Evolutionary conservation across 2,113 vertebrate species (phyloP), one percentile per base, ranked within the genome.

Genomic region (Rhea americana): DNA sequence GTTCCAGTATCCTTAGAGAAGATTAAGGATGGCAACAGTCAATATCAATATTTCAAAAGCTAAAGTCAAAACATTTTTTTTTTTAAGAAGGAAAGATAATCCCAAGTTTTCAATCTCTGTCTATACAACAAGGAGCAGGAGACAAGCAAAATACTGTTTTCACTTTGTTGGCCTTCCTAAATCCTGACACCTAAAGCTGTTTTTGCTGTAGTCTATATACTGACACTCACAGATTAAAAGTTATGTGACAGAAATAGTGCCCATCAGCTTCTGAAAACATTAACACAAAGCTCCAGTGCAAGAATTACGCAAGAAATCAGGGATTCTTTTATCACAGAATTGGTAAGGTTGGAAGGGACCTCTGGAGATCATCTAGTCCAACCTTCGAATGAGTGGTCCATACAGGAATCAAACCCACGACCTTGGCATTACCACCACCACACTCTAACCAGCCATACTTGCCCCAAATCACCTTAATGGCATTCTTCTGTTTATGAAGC

Each of bases 211-310:
- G 39, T 39, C 39, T 53, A 25, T 32, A 84, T 50, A 21, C 41
- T 30, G 35, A 48, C 6, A 71, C 26, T 50, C 43, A 26, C 4
- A 72, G 43, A 82, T 65, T 78, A 67, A 62, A 84, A 66, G 12
- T 51, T 62, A 50, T 0, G 0, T 0, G 1, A 67, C 39, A 14
- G 51, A 86, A 81, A 14, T 10, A 20, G 91, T 78, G 13, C 1
- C 1, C 28, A 35, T 12, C 30, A 65, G 21, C 56, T 81, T 91
- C 82, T 62, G 39, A 58, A 7, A 78, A 9, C 22, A 17, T 63
- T 74, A 91, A 75, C 50, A 12, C 32, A 88, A 75, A 51, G 50
- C 20, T 78, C 32, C 11, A 58, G 39, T 50, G 59, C 13, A 84
- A 91, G 41, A 78, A 78, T 21, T 47, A 32, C 45, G 50, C 10